A percentile compares a stretch with the other conserved stretches of the same genome.
phyloP scores from a whole-genome alignment of 2,797 vertebrate species.

The Bucorvus abyssinicus region DNA sequence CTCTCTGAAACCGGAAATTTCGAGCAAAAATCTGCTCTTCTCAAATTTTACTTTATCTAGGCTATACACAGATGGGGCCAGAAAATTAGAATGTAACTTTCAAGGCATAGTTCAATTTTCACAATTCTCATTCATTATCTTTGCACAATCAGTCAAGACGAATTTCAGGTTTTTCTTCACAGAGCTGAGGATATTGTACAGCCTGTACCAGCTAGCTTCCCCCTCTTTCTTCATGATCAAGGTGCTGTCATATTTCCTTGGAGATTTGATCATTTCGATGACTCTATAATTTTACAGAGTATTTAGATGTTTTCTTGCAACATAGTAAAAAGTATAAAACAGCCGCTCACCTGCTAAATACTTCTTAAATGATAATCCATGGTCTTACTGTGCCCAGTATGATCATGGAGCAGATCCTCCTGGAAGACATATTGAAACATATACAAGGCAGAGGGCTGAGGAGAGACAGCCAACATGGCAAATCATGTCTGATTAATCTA shows the following conservation, averaged over 20 bases:
- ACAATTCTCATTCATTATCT: background rate
- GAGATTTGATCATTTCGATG: background rate
- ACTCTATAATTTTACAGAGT: background rate
- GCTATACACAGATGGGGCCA: too few relatives aligned
- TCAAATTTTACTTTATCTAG: background rate
- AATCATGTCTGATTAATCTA: background rate
- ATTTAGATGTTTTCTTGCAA: background rate
- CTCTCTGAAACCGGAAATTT: background rate
- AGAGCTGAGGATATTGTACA: background rate
- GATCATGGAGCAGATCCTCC: background rate
- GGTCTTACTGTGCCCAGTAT: background rate
- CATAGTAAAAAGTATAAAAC: background rate
- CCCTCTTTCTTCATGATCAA: background rate
- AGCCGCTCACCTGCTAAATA: background rate
- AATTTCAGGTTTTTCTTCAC: background rate
- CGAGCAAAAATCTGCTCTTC: background rate
- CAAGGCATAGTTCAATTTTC: background rate
- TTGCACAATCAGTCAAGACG: background rate
- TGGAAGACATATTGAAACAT: background rate
- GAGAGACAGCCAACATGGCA: background rate
- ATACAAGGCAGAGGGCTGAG: background rate
- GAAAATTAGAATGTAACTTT: background rate
- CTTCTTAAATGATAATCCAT: background rate
- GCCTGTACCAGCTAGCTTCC: background rate
- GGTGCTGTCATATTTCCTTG: background rate